Evolutionary conservation across 2,113 vertebrate species (phyloP).

Genomic region (Cavia aperea): DNA sequence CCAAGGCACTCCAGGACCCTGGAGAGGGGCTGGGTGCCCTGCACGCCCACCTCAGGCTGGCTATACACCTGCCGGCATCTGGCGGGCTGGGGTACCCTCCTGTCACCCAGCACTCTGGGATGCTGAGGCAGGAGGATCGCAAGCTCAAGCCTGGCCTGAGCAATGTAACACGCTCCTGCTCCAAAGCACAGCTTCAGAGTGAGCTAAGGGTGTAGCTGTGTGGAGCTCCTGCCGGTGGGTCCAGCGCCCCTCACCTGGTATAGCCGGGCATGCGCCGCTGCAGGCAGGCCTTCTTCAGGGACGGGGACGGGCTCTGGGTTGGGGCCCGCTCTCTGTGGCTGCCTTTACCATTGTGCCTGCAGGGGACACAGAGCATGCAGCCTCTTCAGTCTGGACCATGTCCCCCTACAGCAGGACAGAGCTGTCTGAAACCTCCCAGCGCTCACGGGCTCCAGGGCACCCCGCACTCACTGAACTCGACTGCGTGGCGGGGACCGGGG

Average conservation of each 20-base stretch:
- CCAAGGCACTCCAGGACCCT: too few relatives aligned
- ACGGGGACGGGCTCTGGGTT: conserved; percentile 35
- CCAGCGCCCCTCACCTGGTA: conserved; percentile 77
- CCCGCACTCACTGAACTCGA: conserved; percentile 71
- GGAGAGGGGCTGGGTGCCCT: not conserved
- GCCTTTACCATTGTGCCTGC: conserved; percentile 67
- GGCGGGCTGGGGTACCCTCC: not conserved
- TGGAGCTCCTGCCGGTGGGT: not conserved
- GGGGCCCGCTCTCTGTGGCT: conserved; percentile 71
- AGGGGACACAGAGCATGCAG: not conserved
- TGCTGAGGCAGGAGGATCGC: not conserved
- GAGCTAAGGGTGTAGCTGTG: not conserved
- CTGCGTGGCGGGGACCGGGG: conserved; percentile 67
- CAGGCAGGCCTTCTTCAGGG: conserved; percentile 75
- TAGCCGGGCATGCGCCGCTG: conserved; percentile 75
- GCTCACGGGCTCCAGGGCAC: not conserved
- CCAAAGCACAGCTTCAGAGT: not conserved
- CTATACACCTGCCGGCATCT: not conserved
- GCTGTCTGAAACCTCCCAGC: too few relatives aligned
- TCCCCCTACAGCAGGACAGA: not conserved
- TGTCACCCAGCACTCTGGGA: not conserved
- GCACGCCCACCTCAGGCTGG: not conserved
- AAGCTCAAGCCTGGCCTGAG: not conserved
- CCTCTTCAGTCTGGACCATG: not conserved
- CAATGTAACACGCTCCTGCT: not conserved